Evolutionary conservation across 2,888 invertebrate genomes (phyloP), one percentile per base, ranked within the genome.

Genomic region (Nemapogon koenigi): DNA sequence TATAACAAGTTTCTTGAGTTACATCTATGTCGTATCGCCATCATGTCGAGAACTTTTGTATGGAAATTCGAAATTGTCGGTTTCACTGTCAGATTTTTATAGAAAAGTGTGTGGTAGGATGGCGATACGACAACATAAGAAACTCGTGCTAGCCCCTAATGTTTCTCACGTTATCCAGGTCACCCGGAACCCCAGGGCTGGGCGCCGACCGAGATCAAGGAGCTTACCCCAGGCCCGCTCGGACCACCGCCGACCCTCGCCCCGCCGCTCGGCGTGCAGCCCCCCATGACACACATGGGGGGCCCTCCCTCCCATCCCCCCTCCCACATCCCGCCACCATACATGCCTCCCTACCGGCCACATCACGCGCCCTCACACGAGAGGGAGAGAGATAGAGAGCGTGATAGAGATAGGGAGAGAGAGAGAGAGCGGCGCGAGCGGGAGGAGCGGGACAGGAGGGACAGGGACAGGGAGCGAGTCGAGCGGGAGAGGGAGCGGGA

Each of bases 171-270:
- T n/a, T 17, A 41, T 17, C 1, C 46, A 70, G 70, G 65, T 19
- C 70, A 69, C 44, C 59, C 62, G 0, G 82, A 81, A 45, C 68
- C 67, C 43, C 56, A 61, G 3, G 81, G 78, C 13, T 88, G 88
- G 88, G 78, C 80, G 16, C 86, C 87, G 6, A 64, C 64, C 3
- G 87, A 87, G 45, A 86, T 88, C 39, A 88, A 88, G 58, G 84
- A 88, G 53, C 62, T 88, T 40, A 86, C 88, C 1, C 86, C 87
- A 1, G 86, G 85, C 1, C 82, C 83, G 2, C 55, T 57, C 51
- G 56, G 45, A 40, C 57, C 47, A 41, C 71, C 66, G 48, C 59
- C 63, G 47, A 67, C 62, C 30, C 45, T 42, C 49, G 43, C 41
- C 31, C 63, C 60, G 45, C 60, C 59, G 26, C 51, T 70, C 46